phyloP scores from a whole-genome alignment of 2,888 invertebrate genomes.

The Dermolepida albohirtum region DNA sequence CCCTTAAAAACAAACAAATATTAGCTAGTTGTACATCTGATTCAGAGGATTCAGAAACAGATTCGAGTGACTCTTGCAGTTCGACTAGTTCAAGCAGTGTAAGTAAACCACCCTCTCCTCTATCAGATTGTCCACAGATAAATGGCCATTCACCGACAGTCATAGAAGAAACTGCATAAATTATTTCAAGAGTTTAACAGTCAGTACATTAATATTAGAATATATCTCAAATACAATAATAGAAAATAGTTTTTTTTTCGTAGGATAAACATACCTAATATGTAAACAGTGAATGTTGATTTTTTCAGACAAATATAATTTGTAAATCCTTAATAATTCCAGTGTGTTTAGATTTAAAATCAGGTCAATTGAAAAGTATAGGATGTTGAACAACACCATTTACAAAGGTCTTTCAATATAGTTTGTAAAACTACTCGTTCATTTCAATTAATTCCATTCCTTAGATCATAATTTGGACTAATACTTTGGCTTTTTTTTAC shows the following conservation, averaged over 20 bases:
- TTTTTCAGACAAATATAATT: slow-evolving; percentile 17
- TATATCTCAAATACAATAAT: slow-evolving; percentile 33
- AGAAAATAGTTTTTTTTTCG: slow-evolving; percentile 29
- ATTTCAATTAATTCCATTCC: slow-evolving; percentile 29
- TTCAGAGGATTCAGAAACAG: slow-evolving; percentile 69
- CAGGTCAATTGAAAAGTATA: slow-evolving; percentile 28
- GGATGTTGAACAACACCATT: slow-evolving; percentile 23
- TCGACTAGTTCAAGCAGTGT: slow-evolving; percentile 47
- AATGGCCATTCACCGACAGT: slow-evolving; percentile 57
- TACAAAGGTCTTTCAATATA: slow-evolving; percentile 29
- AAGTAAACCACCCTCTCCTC: slow-evolving; percentile 37
- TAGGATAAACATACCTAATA: slow-evolving; percentile 21
- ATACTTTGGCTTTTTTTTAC: slow-evolving; percentile 24
- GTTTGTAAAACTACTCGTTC: slow-evolving; percentile 16
- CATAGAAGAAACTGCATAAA: slow-evolving; percentile 41
- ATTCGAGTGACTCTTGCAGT: slow-evolving; percentile 62
- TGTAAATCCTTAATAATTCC: slow-evolving; percentile 17
- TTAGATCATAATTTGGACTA: slow-evolving; percentile 26
- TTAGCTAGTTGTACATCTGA: slow-evolving; percentile 54
- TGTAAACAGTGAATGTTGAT: slow-evolving; percentile 14
- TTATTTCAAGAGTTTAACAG: slow-evolving; percentile 22
- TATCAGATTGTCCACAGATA: slow-evolving; percentile 55
- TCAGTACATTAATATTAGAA: slow-evolving; percentile 28
- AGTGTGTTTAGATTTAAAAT: slow-evolving; percentile 28
- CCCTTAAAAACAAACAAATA: slow-evolving; percentile 65